Evolutionary conservation across 2,113 vertebrate species (phyloP).

Genomic region (Heterocephalus glaber): DNA sequence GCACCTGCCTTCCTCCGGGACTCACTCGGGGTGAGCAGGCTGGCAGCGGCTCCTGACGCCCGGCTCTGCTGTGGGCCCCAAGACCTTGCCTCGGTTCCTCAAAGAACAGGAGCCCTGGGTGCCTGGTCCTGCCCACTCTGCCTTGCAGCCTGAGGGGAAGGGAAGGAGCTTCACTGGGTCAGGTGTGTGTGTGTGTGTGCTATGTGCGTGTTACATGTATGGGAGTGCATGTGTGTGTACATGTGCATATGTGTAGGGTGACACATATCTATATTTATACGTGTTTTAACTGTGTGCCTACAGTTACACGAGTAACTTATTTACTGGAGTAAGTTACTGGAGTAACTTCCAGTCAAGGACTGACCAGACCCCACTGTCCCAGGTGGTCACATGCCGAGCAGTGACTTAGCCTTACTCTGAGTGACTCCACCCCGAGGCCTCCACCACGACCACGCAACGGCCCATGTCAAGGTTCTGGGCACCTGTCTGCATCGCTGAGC

Average conservation of each 20-base stretch:
- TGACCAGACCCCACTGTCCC: background rate
- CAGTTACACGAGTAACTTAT: background rate
- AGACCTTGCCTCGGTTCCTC: background rate
- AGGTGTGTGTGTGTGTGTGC: accelerated
- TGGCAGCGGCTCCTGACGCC: background rate
- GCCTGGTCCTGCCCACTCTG: background rate
- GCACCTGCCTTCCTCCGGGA: too few relatives aligned
- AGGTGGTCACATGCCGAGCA: background rate
- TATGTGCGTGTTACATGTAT: too few relatives aligned
- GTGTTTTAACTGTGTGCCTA: background rate
- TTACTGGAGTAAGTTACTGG: too few relatives aligned
- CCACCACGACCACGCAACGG: too few relatives aligned
- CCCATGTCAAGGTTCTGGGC: background rate
- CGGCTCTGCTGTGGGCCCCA: background rate
- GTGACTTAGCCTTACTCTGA: background rate
- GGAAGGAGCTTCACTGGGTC: accelerated
- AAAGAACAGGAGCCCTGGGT: background rate
- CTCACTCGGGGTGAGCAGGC: too few relatives aligned
- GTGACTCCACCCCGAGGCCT: background rate
- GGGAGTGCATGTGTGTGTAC: background rate
- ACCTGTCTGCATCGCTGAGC: accelerated
- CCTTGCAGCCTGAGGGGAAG: background rate
- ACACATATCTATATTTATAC: background rate
- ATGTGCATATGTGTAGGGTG: background rate
- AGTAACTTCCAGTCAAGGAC: background rate